Base-by-base conservation (phyloP, 2,113 vertebrate species). In the Poeciliopsis retropinna region DNA sequence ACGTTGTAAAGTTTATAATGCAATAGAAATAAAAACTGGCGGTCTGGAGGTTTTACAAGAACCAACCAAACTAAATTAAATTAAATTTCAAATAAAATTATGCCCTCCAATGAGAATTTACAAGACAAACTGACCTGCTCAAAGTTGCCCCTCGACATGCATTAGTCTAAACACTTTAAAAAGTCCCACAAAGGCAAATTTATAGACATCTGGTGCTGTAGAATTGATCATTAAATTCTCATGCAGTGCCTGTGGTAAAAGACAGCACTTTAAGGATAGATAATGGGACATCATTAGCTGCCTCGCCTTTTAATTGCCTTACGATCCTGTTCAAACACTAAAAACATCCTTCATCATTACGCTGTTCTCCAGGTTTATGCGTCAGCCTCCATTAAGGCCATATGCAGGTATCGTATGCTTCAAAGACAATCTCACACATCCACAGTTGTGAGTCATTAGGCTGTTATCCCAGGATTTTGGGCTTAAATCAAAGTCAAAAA, bases 171-270 rank as follows among this genome's bases (percentile, higher is more conserved):
- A 71, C 61, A 47, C 70, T 75, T 75, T 76, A 74, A 72, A 82
- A 85, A 82, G 72, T 65, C 51, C 34, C 63, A 80, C 65, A 67
- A 57, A 73, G 27, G 89, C 61, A 85, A 63, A 80, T 89, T 92
- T 86, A 91, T 87, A 85, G 89, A 92, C 91, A 94, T 94, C 90
- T 94, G 91, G 88, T 86, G 72, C 79, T 86, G 78, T 75, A 92
- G 81, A 83, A 87, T 87, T 89, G 80, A 91, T 90, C 84, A 89
- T 88, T 87, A 89, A 90, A 83, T 64, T 83, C 73, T 82, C 80
- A 68, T 62, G 80, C 57, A 28, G 78, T 77, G 73, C 70, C 71
- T 76, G 89, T 74, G 74, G 81, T 87, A 78, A 85, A 83, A 80
- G 60, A 85, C 86, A 90, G 83, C 83, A 88, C 72, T 89, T 57